Evolutionary conservation across 2,113 vertebrate genomes (phyloP).

Genomic region (Muscicapa adusta): DNA sequence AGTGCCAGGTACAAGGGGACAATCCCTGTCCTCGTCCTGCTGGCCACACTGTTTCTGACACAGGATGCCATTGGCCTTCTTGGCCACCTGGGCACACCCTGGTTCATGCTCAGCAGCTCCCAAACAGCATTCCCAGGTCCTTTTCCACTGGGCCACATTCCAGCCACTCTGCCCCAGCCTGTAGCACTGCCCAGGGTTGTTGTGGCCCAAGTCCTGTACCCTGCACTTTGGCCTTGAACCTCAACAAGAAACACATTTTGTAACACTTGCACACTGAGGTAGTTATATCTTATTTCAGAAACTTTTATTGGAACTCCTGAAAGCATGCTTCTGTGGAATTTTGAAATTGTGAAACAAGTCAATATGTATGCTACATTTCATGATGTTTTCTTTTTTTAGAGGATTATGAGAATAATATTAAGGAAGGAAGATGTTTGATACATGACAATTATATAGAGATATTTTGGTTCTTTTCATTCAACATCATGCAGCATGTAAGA

Average conservation of each 20-base stretch:
- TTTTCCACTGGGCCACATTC: neutral
- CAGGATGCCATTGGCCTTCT: neutral
- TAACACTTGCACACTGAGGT: neutral
- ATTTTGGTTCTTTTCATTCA: conserved; percentile 17
- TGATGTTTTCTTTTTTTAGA: neutral
- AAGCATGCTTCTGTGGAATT: neutral
- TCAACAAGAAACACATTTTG: neutral
- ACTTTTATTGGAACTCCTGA: neutral
- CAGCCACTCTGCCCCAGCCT: neutral
- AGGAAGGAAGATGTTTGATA: neutral
- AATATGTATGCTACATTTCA: neutral
- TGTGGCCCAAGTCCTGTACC: neutral
- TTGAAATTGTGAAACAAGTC: neutral
- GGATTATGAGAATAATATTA: neutral
- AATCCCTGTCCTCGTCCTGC: neutral
- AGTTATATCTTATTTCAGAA: neutral
- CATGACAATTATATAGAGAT: neutral
- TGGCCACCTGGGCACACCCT: neutral
- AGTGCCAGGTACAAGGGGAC: accelerated
- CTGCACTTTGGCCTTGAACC: neutral
- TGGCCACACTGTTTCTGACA: neutral
- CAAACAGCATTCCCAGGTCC: accelerated
- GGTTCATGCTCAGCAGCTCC: neutral
- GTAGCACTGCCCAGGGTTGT: accelerated
- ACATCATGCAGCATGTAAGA: neutral